A percentile compares a stretch with the other conserved stretches of the same genome.
Evolutionary conservation across 1,140 invertebrate genomes (phyloP).

Genomic region (Delia radicum): DNA sequence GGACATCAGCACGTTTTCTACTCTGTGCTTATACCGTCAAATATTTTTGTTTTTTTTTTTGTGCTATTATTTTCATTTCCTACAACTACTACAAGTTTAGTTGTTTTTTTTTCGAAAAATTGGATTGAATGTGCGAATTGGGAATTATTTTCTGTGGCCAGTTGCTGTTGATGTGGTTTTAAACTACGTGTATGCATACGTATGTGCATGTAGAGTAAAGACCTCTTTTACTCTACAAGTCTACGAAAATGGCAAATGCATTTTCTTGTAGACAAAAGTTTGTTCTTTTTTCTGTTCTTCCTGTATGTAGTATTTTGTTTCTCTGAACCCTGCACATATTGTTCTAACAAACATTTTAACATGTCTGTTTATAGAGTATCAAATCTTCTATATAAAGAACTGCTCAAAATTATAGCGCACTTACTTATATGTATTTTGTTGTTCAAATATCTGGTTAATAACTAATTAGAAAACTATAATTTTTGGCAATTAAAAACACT

Average conservation of each 20-base stretch:
- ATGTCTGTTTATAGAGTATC: too few relatives aligned
- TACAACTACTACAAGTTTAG: not conserved
- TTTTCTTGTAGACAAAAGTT: too few relatives aligned
- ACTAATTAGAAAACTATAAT: too few relatives aligned
- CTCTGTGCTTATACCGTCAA: not conserved
- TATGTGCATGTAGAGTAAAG: not conserved
- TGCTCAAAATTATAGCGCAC: too few relatives aligned
- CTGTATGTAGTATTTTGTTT: too few relatives aligned
- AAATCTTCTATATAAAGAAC: too few relatives aligned
- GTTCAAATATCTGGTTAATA: too few relatives aligned
- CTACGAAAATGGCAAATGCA: not conserved
- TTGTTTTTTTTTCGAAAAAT: not conserved
- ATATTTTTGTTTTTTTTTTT: not conserved
- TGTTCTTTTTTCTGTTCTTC: not conserved
- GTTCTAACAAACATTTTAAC: too few relatives aligned
- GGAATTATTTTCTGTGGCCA: slow-evolving; percentile 6
- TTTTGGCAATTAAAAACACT: too few relatives aligned
- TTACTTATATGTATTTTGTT: too few relatives aligned
- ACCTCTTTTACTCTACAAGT: not conserved
- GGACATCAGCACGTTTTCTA: not conserved
- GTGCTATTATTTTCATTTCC: not conserved
- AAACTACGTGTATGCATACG: not conserved
- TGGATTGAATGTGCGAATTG: slow-evolving; percentile 12
- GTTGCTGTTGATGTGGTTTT: not conserved
- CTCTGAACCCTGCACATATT: too few relatives aligned